A percentile compares a stretch with the other conserved stretches of the same genome.
Conservation (phyloP, 2,113 vertebrate species). For the Phyllostomus discolor region DNA sequence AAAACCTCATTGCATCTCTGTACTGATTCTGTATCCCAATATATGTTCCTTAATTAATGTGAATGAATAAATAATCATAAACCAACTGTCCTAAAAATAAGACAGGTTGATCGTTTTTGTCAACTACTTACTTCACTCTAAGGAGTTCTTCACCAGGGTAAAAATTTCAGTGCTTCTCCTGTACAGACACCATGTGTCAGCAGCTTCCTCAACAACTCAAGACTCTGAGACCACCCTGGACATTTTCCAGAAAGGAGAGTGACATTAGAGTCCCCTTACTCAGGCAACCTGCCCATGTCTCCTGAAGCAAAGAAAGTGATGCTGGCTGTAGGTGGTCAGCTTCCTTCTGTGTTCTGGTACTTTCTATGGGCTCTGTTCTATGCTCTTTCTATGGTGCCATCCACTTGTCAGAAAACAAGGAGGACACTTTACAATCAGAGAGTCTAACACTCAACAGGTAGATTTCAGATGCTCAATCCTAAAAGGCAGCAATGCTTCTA, state of each 20-base stretch:
- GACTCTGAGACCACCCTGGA: neutral
- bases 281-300: neutral
- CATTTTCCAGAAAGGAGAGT: neutral
- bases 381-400: too few species aligned
- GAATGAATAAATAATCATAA: neutral
- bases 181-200: neutral
- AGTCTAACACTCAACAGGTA: neutral
- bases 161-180: neutral
- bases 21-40: neutral
- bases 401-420: neutral
- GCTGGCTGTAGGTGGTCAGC: neutral
- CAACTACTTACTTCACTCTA: neutral
- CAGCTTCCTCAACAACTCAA: neutral
- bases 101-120: neutral
- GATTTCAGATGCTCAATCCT: neutral
- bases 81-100: neutral
- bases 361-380: neutral
- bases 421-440: neutral
- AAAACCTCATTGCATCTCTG: neutral
- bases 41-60: neutral
- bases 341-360: neutral
- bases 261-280: neutral
- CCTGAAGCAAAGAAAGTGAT: neutral
- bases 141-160: neutral
- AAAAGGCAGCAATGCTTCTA: neutral